phyloP scores from a whole-genome alignment of 2,113 vertebrate genomes.

The Etia nguti region DNA sequence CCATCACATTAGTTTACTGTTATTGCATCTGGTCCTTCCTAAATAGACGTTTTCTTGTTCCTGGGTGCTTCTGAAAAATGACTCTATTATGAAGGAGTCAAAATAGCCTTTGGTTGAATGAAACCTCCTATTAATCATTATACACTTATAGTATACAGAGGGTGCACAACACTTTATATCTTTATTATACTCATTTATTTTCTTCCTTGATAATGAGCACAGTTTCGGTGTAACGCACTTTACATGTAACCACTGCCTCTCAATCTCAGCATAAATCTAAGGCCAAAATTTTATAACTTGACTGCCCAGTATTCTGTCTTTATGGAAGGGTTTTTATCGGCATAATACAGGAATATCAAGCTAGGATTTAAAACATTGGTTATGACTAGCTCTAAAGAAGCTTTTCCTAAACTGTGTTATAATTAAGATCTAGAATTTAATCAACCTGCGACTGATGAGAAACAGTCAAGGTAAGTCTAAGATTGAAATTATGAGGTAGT shows the following conservation, averaged over 20 bases:
- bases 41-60: conserved; percentile 31
- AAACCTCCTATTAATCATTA: conserved; percentile 33
- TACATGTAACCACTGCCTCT: not conserved
- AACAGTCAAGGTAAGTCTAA: not conserved
- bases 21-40: conserved; percentile 33
- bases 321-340: not conserved
- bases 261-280: not conserved
- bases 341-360: not conserved
- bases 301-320: not conserved
- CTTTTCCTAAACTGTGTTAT: not conserved
- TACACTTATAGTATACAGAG: conserved; percentile 31
- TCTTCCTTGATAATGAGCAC: not conserved
- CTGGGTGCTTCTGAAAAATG: conserved; percentile 32
- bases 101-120: conserved; percentile 33
- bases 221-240: not conserved
- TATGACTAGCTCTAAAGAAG: not conserved
- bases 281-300: not conserved
- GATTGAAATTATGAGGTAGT: not conserved
- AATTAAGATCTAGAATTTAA: not conserved
- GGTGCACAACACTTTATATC: not conserved
- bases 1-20: conserved; percentile 23
- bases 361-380: not conserved
- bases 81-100: conserved; percentile 41
- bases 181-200: not conserved
- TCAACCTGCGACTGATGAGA: not conserved